Evolutionary conservation across 2,888 invertebrate species (phyloP).

Genomic region (Himalopsyche anomala): DNA sequence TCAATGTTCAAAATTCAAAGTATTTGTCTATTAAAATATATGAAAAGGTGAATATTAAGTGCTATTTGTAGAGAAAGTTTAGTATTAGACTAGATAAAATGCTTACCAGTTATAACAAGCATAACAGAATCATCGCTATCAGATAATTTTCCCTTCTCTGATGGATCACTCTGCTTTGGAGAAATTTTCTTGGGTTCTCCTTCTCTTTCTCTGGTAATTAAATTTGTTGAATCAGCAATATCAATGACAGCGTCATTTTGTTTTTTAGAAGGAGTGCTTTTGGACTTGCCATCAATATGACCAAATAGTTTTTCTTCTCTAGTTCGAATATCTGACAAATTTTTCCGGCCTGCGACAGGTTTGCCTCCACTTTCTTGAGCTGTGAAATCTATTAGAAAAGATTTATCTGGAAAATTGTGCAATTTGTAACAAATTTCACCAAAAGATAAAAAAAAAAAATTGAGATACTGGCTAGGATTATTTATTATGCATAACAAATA

Average conservation of each 20-base stretch:
- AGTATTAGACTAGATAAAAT: neutral
- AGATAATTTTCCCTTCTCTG: constrained; percentile 52
- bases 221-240: constrained; percentile 50
- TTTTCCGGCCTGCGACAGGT: constrained; percentile 16
- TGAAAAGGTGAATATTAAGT: no score
- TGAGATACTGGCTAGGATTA: no score
- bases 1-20: no score
- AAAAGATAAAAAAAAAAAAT: no score
- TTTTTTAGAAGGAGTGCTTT: constrained; percentile 52
- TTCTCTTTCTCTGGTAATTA: constrained; percentile 60
- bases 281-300: constrained; percentile 47
- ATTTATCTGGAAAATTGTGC: constrained; percentile 61
- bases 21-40: no score
- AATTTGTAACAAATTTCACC: neutral
- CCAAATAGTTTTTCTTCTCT: constrained; percentile 58
- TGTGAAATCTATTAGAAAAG: constrained; percentile 63
- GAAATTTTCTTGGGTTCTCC: constrained; percentile 44
- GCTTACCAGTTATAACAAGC: constrained; percentile 56
- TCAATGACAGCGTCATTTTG: constrained; percentile 48
- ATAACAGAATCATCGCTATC: constrained; percentile 60
- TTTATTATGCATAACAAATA: no score
- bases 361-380: constrained; percentile 8
- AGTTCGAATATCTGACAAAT: neutral
- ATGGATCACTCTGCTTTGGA: neutral
- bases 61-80: no score